Evolutionary conservation across 2,888 invertebrate species (phyloP), one percentile per base, ranked within the genome.

Genomic region (Eretmocerus hayati): DNA sequence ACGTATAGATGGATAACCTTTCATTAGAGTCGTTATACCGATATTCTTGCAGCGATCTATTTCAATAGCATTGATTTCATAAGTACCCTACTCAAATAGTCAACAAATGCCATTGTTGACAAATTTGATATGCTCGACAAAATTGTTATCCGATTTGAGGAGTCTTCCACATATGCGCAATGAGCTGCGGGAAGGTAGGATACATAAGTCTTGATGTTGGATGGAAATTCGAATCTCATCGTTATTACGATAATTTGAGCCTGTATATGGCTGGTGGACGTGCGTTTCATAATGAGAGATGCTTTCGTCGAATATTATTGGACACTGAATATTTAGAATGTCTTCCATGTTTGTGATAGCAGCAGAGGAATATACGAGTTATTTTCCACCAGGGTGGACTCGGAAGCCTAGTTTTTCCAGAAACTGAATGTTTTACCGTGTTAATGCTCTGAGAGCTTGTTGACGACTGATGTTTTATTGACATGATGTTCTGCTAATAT

Each of bases 211-310:
- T n/a, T 33, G 15, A 11, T 33, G 11, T 33, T 33, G 15, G 15
- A 33, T n/a, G 11, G 15, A 33, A n/a, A 33, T 26, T 9, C 26
- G 26, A 9, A 33, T 11, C 15, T 15, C 15, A 48, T 56, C 53
- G 23, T 42, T 45, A 18, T 38, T 43, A 26, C 52, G 48, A 32
- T 46, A 56, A 9, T 41, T 41, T n/a, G 53, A 20, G 6, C 35
- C 15, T 13, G 21, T 37, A 16, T 56, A 52, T 4, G 48, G 48
- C 16, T 44, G 30, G 42, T 56, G 53, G 1, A 40, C 22, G 23
- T 52, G 46, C 1, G 49, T 37, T 9, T 53, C 53, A 32, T 52
- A 56, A 13, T 52, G 39, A 4, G 51, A 32, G 23, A 56, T 48
- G 4, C 44, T 42, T 20, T 53, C 52, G 39, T 52, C 26, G 26